Conservation (phyloP, 2,888 invertebrate species). For the Lithophane ornitopus region DNA sequence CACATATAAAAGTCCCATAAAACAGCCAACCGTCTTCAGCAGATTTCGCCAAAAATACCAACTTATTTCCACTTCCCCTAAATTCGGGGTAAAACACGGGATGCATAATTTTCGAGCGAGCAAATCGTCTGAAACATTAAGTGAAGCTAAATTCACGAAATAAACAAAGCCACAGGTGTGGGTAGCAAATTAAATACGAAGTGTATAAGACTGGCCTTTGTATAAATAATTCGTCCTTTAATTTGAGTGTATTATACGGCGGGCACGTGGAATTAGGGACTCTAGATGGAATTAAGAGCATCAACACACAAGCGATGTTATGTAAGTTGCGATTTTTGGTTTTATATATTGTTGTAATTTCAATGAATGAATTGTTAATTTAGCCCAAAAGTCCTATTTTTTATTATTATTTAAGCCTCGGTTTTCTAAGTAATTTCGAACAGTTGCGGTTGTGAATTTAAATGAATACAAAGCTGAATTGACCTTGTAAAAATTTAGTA, state of each 20-base stretch:
- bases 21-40: constrained; percentile 37
- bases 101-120: constrained; percentile 69
- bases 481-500: too few species aligned
- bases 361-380: background rate
- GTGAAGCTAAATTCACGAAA: constrained; percentile 76
- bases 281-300: constrained; percentile 34
- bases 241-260: constrained; percentile 69
- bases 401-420: too few species aligned
- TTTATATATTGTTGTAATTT: constrained; percentile 7
- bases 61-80: constrained; percentile 49
- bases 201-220: constrained; percentile 70
- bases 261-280: constrained; percentile 41
- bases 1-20: constrained; percentile 42
- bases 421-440: too few species aligned
- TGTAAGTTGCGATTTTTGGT: constrained; percentile 17
- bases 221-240: constrained; percentile 82
- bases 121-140: constrained; percentile 74
- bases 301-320: constrained; percentile 8
- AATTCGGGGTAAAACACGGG: constrained; percentile 52
- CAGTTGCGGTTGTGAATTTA: too few species aligned
- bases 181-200: constrained; percentile 80
- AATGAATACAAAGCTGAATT: too few species aligned
- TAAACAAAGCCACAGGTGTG: constrained; percentile 87
- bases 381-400: background rate
- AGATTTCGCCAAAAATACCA: constrained; percentile 58